A percentile compares a stretch with the other conserved stretches of the same genome.
Evolutionary conservation across 2,888 invertebrate species (phyloP).

Genomic region (Neria commutata): DNA sequence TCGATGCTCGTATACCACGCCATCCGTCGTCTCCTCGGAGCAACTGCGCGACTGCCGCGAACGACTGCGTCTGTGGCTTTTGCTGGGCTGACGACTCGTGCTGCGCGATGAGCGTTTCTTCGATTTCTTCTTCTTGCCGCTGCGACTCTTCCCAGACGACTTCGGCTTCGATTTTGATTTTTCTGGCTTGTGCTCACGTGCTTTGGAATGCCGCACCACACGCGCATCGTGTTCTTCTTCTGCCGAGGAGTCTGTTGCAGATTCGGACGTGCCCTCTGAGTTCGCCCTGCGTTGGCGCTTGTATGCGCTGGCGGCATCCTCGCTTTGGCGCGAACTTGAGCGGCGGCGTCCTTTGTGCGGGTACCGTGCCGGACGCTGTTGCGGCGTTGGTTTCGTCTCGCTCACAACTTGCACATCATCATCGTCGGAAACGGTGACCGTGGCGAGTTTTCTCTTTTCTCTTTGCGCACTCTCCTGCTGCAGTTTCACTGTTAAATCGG

Average conservation of each 20-base stretch:
- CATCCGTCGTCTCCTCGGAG: background rate
- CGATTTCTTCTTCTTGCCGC: conserved; percentile 46
- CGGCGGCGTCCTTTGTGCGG: conserved; percentile 1
- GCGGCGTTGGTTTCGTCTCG: conserved; percentile 20
- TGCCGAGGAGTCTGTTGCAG: conserved; percentile 45
- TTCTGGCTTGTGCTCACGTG: conserved; percentile 29
- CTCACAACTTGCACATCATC: conserved; percentile 38
- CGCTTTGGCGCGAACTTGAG: background rate
- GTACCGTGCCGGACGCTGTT: background rate
- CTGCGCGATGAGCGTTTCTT: conserved; percentile 43
- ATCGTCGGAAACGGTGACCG: conserved; percentile 29
- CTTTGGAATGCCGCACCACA: conserved; percentile 34
- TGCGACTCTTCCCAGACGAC: conserved; percentile 39
- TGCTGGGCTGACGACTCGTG: no score
- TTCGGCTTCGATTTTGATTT: conserved; percentile 32
- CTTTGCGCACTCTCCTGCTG: background rate
- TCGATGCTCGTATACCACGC: no score
- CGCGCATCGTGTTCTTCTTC: conserved; percentile 55
- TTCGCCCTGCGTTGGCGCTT: conserved; percentile 25
- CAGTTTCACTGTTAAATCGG: background rate
- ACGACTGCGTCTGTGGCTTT: conserved; percentile 28
- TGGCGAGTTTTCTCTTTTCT: background rate
- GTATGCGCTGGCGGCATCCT: background rate
- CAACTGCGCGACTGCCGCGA: conserved; percentile 23
- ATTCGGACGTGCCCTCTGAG: conserved; percentile 28